Evolutionary conservation across 1,140 invertebrate genomes (phyloP), one percentile per base, ranked within the genome.

Genomic region (Heliothis subflexa): DNA sequence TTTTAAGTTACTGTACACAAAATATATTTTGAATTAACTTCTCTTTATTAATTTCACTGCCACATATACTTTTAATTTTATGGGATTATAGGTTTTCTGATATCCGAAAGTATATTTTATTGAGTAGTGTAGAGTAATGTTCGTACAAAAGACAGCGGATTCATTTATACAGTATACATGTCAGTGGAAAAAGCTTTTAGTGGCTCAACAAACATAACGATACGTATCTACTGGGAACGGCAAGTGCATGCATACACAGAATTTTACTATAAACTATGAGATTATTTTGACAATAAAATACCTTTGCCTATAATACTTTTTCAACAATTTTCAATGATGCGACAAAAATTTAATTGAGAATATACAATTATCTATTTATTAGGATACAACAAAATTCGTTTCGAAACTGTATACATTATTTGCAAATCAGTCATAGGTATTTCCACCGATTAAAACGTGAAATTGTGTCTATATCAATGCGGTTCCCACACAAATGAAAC

Each of bases 101-200:
- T 62, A 16, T 45, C 16, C 10, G 18, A 45, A 45, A 16, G n/a
- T 45, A 2, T 25, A n/a, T 62, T 40, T 5, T 7, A 16, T 62
- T 40, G 2, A 11, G 7, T 28, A 62, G 33, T 64, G 28, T 45
- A 70, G 4, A 70, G 16, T 18, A 11, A 66, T 25, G 54, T 73
- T 81, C 80, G 78, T 83, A 84, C 62, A 18, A 64, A 81, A 81
- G 78, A 73, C 76, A 71, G 55, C 55, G 78, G 45, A 12, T 71
- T 74, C 71, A 59, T 88, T 79, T 81, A 79, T 85, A 85, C 86
- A 88, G 87, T 90, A 92, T 92, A 91, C 91, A 90, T 89, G 88
- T 87, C 85, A 82, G 86, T 85, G 86, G 85, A 83, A 90, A 89
- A 90, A 88, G 88, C 88, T 90, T 92, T 92, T 89, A 92, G 83